Percentiles rank a stretch among this genome's conserved stretches.
Conservation (phyloP, 2,888 invertebrate genomes). For the Digitonthophagus gazella region DNA sequence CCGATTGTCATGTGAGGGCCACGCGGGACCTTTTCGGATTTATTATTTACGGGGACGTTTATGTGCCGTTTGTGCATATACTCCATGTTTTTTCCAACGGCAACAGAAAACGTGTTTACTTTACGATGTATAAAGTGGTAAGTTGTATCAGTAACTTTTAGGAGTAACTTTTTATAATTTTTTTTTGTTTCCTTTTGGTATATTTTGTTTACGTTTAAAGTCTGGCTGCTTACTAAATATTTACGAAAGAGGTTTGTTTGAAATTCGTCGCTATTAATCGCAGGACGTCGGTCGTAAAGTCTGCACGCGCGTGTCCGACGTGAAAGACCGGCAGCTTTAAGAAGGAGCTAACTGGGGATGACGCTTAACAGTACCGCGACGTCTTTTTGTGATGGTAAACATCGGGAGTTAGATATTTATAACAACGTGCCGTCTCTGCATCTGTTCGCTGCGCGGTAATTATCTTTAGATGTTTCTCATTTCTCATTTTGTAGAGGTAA, state of each 20-base stretch:
- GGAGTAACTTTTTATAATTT: neutral
- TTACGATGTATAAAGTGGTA: neutral
- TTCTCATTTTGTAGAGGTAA: neutral
- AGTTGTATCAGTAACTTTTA: neutral
- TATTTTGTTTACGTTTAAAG: constrained; percentile 3
- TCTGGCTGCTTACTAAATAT: constrained; percentile 2
- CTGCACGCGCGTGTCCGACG: neutral
- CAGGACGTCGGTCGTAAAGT: constrained; percentile 1
- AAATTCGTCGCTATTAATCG: constrained; percentile 2
- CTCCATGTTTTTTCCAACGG: neutral
- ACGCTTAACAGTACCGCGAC: neutral
- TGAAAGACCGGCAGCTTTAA: neutral
- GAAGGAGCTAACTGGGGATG: neutral
- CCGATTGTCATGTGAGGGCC: neutral
- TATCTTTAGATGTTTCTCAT: neutral
- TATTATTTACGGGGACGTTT: constrained; percentile 24
- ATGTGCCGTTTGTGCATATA: constrained; percentile 22
- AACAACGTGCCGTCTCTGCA: neutral
- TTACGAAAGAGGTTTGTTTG: constrained; percentile 5
- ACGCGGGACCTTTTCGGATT: constrained; percentile 6
- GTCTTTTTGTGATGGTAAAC: neutral
- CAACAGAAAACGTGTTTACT: neutral
- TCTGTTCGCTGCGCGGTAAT: neutral
- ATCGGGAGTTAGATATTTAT: neutral
- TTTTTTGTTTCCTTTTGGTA: neutral